Conservation (phyloP, 2,888 invertebrate species). For the Eutolmus rufibarbis region DNA sequence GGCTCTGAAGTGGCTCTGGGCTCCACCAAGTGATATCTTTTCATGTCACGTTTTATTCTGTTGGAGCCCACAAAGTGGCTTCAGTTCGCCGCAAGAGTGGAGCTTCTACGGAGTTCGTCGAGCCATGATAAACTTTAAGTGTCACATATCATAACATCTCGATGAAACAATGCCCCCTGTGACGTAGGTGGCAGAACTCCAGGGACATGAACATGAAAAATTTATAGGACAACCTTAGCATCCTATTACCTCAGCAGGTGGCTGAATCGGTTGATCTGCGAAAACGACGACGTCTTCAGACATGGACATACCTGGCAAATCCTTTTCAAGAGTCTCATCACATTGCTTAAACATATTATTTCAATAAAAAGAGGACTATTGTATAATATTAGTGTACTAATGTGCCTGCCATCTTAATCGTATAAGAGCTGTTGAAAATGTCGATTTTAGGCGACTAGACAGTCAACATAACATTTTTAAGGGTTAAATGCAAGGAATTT, state of each 20-base stretch:
- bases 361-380: not conserved
- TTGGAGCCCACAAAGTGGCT: conserved; percentile 32
- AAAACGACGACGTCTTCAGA: not conserved
- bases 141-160: conserved; percentile 13
- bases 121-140: conserved; percentile 29
- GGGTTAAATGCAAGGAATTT: too few species aligned
- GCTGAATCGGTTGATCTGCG: not conserved
- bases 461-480: too few species aligned
- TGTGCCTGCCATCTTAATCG: not conserved
- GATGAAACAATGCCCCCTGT: conserved; percentile 1
- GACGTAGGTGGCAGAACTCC: not conserved
- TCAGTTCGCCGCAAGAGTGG: not conserved
- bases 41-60: conserved; percentile 37
- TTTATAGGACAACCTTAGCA: conserved; percentile 4
- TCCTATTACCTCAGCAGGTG: not conserved
- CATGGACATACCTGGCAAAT: not conserved
- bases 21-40: conserved; percentile 26
- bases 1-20: not conserved
- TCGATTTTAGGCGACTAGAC: not conserved
- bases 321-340: not conserved
- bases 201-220: not conserved
- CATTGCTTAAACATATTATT: not conserved
- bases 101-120: not conserved
- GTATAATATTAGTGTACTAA: not conserved
- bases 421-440: not conserved